phyloP scores from a whole-genome alignment of 2,888 invertebrate species.

The Eueremaeus valkanovi region DNA sequence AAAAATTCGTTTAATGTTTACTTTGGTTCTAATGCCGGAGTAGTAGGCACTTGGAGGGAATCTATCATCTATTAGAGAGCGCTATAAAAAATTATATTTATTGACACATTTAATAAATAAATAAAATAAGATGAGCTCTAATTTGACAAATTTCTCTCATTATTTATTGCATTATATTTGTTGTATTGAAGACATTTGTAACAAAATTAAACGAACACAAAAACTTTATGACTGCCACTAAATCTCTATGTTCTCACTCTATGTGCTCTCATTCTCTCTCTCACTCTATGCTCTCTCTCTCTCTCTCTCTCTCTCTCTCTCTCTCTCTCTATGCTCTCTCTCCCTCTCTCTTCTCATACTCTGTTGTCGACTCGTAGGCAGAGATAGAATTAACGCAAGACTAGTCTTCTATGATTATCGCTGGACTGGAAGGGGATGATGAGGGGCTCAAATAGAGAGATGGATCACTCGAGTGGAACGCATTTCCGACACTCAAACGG shows the following conservation, averaged over 20 bases:
- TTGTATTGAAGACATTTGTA: constrained; percentile 29
- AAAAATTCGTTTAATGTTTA: background rate
- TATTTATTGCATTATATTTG: constrained; percentile 24
- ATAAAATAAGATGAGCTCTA: constrained; percentile 19
- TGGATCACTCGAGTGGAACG: constrained; percentile 26
- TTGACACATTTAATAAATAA: constrained; percentile 31
- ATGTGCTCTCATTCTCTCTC: background rate
- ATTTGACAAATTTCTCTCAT: constrained; percentile 30
- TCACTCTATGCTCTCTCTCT: too few relatives aligned
- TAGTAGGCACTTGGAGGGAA: background rate
- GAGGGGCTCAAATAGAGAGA: constrained; percentile 22
- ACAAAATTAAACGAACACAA: constrained; percentile 3
- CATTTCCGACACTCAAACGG: constrained; percentile 27
- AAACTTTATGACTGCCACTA: constrained; percentile 31
- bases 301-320: too few relatives aligned
- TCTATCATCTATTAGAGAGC: constrained; percentile 9
- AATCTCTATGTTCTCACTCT: background rate
- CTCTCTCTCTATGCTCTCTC: too few relatives aligned
- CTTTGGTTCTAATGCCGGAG: background rate
- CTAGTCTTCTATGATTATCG: constrained; percentile 27
- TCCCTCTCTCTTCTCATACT: too few relatives aligned
- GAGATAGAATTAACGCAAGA: constrained; percentile 33
- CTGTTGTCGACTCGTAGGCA: too few relatives aligned
- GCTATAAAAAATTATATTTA: constrained; percentile 29
- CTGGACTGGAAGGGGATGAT: constrained; percentile 26